Conservation (phyloP, 2,888 invertebrate genomes). For the Drosophila algonquin region DNA sequence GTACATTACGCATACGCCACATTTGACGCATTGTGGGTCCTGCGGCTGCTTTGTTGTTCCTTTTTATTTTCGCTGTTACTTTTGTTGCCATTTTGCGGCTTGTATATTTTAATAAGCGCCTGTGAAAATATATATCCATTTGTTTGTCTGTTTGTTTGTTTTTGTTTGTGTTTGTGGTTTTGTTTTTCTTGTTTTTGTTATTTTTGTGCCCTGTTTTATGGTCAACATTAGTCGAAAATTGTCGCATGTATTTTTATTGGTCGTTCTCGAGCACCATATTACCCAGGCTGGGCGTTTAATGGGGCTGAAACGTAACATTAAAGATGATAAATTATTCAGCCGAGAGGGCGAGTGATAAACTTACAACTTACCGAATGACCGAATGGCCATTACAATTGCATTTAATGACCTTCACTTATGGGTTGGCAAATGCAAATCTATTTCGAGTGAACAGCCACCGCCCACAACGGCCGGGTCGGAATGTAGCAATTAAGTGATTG, state of each 20-base stretch:
- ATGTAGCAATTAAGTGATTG: slow-evolving; percentile 15
- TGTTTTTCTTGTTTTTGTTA: slow-evolving; percentile 30
- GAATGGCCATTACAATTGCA: slow-evolving; percentile 38
- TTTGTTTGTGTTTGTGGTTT: slow-evolving; percentile 10
- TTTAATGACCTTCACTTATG: slow-evolving; percentile 43
- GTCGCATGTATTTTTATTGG: slow-evolving; percentile 33
- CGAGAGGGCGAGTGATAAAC: slow-evolving; percentile 29
- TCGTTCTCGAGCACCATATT: slow-evolving; percentile 18
- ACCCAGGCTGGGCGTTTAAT: slow-evolving; percentile 43
- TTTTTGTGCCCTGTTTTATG: slow-evolving; percentile 30
- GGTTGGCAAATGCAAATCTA: slow-evolving; percentile 25
- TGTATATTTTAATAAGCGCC: slow-evolving; percentile 67
- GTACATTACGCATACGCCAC: slow-evolving; percentile 69
- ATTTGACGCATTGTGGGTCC: slow-evolving; percentile 66
- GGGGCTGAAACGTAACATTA: slow-evolving; percentile 49
- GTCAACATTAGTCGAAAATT: slow-evolving; percentile 51
- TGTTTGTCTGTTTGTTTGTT: slow-evolving; percentile 14
- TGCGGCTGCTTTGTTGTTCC: slow-evolving; percentile 1
- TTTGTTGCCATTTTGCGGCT: slow-evolving; percentile 33
- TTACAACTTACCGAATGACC: slow-evolving; percentile 23
- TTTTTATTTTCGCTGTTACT: too few relatives aligned
- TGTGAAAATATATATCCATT: slow-evolving; percentile 43
- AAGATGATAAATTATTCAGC: slow-evolving; percentile 44
- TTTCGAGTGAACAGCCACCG: slow-evolving; percentile 18
- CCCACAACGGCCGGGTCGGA: slow-evolving; percentile 9